A percentile compares a stretch with the other conserved stretches of the same genome.
Evolutionary conservation across 2,113 vertebrate species (phyloP).

Genomic region (Pluvianellus socialis): DNA sequence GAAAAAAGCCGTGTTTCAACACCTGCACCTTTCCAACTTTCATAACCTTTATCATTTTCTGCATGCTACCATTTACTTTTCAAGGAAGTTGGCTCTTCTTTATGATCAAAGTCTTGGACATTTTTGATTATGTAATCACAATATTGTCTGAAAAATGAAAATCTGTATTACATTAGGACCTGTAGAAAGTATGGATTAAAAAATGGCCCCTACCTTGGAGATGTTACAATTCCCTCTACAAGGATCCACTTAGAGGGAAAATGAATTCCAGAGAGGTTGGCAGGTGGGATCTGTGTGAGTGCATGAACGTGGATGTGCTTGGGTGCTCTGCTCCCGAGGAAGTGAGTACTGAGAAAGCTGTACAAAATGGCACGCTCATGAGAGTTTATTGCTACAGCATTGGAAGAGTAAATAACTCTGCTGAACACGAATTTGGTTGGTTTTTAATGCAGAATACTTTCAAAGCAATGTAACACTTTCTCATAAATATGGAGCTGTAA

Average conservation of each 20-base stretch:
- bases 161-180: background rate
- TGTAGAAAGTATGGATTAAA: background rate
- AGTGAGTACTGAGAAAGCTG: background rate
- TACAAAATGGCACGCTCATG: background rate
- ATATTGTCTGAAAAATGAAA: background rate
- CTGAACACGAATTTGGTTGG: background rate
- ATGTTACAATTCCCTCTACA: background rate
- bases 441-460: background rate
- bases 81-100: background rate
- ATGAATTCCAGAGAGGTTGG: background rate
- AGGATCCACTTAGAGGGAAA: background rate
- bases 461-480: conserved; percentile 2
- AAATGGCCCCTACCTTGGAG: background rate
- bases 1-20: background rate
- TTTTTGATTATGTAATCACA: background rate
- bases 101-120: background rate
- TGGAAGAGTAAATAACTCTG: background rate
- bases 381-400: background rate
- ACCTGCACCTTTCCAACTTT: background rate
- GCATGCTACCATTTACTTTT: background rate
- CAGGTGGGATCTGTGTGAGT: background rate
- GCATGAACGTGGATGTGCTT: background rate
- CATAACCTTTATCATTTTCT: background rate
- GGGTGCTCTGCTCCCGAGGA: background rate
- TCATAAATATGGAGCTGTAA: background rate